phyloP scores from a whole-genome alignment of 2,797 vertebrate genomes.

The Gymnopithys bicolor region DNA sequence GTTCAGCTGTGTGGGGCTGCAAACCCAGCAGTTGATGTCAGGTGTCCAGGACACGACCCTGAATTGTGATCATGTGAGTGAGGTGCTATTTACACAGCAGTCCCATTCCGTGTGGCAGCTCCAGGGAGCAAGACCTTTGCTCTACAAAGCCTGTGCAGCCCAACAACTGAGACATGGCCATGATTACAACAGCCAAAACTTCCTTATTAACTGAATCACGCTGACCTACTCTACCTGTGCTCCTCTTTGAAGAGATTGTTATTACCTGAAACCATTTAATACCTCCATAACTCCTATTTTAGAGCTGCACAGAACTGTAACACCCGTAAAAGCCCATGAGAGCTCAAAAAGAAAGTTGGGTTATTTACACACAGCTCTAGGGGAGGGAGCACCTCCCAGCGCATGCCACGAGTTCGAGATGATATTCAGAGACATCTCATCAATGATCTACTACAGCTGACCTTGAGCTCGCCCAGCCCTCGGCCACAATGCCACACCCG shows the following conservation, averaged over 20 bases:
- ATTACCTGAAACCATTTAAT: not conserved
- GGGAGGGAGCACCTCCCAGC: not conserved
- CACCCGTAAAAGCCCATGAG: not conserved
- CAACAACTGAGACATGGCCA: not conserved
- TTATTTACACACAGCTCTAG: not conserved
- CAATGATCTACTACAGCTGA: not conserved
- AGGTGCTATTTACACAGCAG: not conserved
- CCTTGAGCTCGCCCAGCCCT: constrained; percentile 25
- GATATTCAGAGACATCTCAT: not conserved
- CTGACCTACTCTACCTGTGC: not conserved
- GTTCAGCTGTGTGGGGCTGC: not conserved
- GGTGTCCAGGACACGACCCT: fast-evolving
- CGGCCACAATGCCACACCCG: not conserved
- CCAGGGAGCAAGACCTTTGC: constrained; percentile 1
- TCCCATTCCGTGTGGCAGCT: not conserved
- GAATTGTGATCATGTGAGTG: not conserved
- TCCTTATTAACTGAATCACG: not conserved
- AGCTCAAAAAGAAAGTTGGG: not conserved
- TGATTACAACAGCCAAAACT: not conserved
- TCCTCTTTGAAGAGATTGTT: not conserved
- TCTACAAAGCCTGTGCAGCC: not conserved
- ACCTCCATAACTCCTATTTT: not conserved
- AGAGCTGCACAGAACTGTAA: not conserved
- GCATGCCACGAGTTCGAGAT: fast-evolving
- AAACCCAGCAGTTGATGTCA: not conserved